Conservation (phyloP, 2,113 vertebrate species). For the Steatornis caripensis region DNA sequence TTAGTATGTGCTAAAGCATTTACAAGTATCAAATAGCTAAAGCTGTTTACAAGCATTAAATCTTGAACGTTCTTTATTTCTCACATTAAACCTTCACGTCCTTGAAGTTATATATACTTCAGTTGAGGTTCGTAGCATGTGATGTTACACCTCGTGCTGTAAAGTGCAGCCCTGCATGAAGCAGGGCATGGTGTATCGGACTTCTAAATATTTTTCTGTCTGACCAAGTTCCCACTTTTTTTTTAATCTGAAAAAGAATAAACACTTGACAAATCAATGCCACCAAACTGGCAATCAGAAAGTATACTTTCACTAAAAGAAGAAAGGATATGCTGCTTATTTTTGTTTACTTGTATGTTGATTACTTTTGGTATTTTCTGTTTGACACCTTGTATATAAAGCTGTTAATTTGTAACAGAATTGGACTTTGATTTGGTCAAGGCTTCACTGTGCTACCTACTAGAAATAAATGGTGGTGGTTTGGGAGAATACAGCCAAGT, state of each 20-base stretch:
- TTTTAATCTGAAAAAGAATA: not conserved
- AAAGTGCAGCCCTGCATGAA: not conserved
- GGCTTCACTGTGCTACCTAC: not conserved
- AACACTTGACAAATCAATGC: not conserved
- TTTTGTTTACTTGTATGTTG: not conserved
- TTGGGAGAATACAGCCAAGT: not conserved
- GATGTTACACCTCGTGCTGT: not conserved
- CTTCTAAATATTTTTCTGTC: not conserved
- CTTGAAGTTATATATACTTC: not conserved
- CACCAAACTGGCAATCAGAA: not conserved
- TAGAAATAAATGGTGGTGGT: not conserved
- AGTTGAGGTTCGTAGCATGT: not conserved
- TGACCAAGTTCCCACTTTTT: not conserved
- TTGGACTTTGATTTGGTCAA: not conserved
- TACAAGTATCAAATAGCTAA: not conserved
- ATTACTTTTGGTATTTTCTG: not conserved
- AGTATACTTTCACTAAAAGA: not conserved
- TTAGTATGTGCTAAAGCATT: not conserved
- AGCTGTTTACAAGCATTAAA: not conserved
- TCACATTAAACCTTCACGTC: not conserved
- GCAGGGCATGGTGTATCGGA: not conserved
- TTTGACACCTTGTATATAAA: not conserved
- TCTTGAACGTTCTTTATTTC: not conserved
- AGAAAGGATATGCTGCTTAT: not conserved
- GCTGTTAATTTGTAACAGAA: not conserved